Evolutionary conservation across 2,888 invertebrate species (phyloP).

Genomic region (Acleris holmiana): DNA sequence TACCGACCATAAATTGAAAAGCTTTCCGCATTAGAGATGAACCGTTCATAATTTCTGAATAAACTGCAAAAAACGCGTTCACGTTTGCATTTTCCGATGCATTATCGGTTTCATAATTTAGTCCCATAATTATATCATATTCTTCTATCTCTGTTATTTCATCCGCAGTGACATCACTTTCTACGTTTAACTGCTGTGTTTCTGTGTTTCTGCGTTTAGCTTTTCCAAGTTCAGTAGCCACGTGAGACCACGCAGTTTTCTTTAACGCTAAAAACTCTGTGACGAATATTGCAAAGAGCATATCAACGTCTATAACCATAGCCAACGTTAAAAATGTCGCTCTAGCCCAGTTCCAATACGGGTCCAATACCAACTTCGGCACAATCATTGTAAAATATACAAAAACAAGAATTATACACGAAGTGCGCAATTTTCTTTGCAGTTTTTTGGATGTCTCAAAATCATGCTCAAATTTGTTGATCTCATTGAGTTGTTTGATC

Average conservation of each 20-base stretch:
- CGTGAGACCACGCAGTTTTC: slow-evolving; percentile 9
- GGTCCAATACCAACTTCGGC: slow-evolving; percentile 18
- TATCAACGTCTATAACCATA: slow-evolving; percentile 17
- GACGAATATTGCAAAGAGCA: slow-evolving; percentile 11
- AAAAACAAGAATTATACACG: neutral
- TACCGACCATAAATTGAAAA: slow-evolving; percentile 39
- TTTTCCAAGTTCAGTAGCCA: neutral
- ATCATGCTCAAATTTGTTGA: slow-evolving; percentile 3
- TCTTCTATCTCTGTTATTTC: neutral
- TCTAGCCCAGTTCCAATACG: slow-evolving; percentile 20
- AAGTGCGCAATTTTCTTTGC: neutral
- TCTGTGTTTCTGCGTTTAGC: neutral
- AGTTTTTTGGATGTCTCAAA: neutral
- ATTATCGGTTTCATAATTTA: neutral
- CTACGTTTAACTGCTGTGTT: neutral
- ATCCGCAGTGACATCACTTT: neutral
- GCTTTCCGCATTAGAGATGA: slow-evolving; percentile 36
- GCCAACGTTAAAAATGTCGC: slow-evolving; percentile 10
- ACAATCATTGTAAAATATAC: slow-evolving; percentile 8
- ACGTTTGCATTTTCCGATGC: slow-evolving; percentile 3
- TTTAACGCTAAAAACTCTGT: slow-evolving; percentile 11
- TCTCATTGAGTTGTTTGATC: slow-evolving; percentile 5
- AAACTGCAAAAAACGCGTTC: slow-evolving; percentile 33
- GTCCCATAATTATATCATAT: neutral
- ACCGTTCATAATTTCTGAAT: slow-evolving; percentile 37